phyloP scores from a whole-genome alignment of 2,113 vertebrate species.

The Passer domesticus region DNA sequence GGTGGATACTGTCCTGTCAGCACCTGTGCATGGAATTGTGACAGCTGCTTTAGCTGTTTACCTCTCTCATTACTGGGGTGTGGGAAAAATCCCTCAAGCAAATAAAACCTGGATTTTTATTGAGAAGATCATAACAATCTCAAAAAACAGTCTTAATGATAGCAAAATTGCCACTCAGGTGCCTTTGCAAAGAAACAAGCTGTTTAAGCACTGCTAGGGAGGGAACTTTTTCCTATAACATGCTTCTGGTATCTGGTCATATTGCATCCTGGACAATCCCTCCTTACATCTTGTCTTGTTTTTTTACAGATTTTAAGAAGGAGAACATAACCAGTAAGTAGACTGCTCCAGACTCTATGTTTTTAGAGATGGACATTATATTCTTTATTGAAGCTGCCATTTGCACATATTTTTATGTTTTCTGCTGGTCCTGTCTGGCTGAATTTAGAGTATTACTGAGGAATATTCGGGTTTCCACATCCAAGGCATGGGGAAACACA shows the following conservation, averaged over 20 bases:
- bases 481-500: neutral
- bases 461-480: neutral
- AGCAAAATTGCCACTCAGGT: neutral
- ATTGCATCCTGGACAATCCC: neutral
- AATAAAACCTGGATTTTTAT: neutral
- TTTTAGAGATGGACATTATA: neutral
- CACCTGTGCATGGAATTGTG: neutral
- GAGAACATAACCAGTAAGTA: conserved; percentile 93
- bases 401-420: neutral
- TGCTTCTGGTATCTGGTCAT: neutral
- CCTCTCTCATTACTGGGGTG: neutral
- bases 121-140: neutral
- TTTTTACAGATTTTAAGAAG: conserved; percentile 86
- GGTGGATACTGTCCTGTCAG: neutral
- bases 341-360: neutral
- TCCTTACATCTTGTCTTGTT: conserved; percentile 51
- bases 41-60: neutral
- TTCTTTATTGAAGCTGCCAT: neutral
- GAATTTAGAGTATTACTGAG: neutral
- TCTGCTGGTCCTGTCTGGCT: neutral
- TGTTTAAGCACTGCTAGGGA: neutral
- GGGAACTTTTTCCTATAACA: neutral
- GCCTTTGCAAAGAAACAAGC: neutral
- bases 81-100: neutral
- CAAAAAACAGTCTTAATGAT: neutral